Percentiles rank a stretch among this genome's conserved stretches.
phyloP scores from a whole-genome alignment of 2,797 vertebrate species.

The Hephaestus fuliginosus region DNA sequence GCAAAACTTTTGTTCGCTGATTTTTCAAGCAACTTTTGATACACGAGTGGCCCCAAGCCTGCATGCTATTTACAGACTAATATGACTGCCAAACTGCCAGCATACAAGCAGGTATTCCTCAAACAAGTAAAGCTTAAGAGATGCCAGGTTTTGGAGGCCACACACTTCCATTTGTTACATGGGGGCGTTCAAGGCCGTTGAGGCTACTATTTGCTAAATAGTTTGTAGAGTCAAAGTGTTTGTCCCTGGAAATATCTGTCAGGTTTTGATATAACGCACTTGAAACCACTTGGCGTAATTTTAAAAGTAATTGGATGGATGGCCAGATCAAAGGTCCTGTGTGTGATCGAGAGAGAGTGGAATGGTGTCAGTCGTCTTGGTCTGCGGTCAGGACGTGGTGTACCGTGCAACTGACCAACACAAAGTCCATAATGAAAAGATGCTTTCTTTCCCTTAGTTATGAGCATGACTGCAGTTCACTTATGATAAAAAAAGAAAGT shows the following conservation, averaged over 20 bases:
- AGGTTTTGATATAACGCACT: conserved; percentile 46
- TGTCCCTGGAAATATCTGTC: conserved; percentile 48
- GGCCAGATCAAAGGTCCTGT: conserved; percentile 44
- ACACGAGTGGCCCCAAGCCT: conserved; percentile 1
- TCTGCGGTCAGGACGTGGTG: background rate
- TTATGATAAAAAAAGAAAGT: background rate
- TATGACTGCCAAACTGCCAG: background rate
- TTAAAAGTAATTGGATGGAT: conserved; percentile 51
- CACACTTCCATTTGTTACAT: conserved; percentile 33
- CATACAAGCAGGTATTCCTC: background rate
- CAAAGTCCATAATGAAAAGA: conserved; percentile 21
- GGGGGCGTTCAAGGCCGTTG: conserved; percentile 15
- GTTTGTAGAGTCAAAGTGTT: conserved; percentile 39
- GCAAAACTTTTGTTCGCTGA: background rate
- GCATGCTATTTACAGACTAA: conserved; percentile 10
- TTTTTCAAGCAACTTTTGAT: conserved; percentile 8
- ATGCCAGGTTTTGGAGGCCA: conserved; percentile 15
- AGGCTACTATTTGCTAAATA: conserved; percentile 30
- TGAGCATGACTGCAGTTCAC: conserved; percentile 9
- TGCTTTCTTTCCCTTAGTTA: background rate
- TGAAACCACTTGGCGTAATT: conserved; percentile 56
- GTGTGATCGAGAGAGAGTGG: conserved; percentile 27
- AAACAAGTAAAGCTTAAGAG: conserved; percentile 8
- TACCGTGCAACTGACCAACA: conserved; percentile 19
- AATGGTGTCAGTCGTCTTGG: conserved; percentile 23